Percentiles rank a stretch among this genome's conserved stretches.
These are phyloP conservation scores for Adelphocoris suturalis DNA, from an alignment of 2,888 invertebrate species.

Conservation along the genomic window DNA sequence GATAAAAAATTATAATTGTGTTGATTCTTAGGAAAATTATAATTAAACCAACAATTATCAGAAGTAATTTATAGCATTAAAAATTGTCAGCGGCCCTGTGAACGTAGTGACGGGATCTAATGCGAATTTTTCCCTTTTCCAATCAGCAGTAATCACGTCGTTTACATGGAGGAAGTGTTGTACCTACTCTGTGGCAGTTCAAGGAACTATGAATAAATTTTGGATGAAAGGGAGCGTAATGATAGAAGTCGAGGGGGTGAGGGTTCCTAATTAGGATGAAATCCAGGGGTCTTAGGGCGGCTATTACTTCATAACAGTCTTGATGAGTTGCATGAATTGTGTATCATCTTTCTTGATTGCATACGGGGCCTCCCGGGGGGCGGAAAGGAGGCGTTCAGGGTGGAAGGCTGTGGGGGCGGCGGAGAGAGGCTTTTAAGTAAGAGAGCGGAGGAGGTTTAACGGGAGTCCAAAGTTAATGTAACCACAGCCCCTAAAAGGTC, in stretches of 20 bases:
- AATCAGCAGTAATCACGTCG: conserved; percentile 44
- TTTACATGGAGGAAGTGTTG: conserved; percentile 24
- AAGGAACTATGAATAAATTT: conserved; percentile 65
- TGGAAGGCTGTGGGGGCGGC: conserved; percentile 34
- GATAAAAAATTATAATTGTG: no score
- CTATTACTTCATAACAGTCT: conserved; percentile 72
- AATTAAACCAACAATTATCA: no score
- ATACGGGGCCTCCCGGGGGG: conserved; percentile 64
- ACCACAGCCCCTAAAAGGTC: conserved; percentile 74
- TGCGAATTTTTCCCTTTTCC: neutral
- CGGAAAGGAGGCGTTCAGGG: neutral
- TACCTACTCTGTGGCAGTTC: neutral
- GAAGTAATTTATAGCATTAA: no score
- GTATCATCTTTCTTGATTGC: conserved; percentile 75
- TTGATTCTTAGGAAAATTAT: no score
- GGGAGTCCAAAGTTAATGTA: conserved; percentile 75
- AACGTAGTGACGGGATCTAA: no score
- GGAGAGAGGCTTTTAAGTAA: conserved; percentile 71
- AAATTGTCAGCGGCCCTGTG: no score
- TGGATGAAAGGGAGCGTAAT: conserved; percentile 62
- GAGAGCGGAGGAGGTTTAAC: conserved; percentile 67
- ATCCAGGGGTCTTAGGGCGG: conserved; percentile 71
- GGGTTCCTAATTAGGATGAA: conserved; percentile 71
- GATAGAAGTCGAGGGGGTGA: conserved; percentile 51
- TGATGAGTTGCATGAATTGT: conserved; percentile 75